Percentiles rank a stretch among this genome's conserved stretches.
These are phyloP conservation scores for Trypoxylon attenuatum DNA, from an alignment of 2,888 invertebrate species.

Conservation along the genomic window DNA sequence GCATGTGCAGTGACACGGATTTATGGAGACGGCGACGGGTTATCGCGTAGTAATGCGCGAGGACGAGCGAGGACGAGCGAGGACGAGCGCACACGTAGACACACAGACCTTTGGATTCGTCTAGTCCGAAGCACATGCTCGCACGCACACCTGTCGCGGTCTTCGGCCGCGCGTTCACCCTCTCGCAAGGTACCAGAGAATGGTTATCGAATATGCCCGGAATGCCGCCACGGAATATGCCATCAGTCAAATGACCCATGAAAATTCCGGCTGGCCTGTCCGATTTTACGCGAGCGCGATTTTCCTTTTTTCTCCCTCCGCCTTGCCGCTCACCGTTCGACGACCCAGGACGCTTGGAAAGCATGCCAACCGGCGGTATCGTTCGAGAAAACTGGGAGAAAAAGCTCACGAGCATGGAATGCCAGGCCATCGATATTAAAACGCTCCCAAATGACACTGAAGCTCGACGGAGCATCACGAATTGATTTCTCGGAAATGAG, in stretches of 20 bases:
- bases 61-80: background rate
- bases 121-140: background rate
- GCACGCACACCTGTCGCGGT: background rate
- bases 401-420: conserved; percentile 33
- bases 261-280: conserved; percentile 61
- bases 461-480: conserved; percentile 36
- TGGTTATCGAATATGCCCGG: conserved; percentile 63
- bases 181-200: conserved; percentile 23
- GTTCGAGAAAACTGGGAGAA: conserved; percentile 21
- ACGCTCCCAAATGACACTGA: conserved; percentile 51
- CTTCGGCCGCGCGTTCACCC: background rate
- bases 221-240: conserved; percentile 64
- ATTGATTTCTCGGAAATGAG: conserved; percentile 48
- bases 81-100: background rate
- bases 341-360: conserved; percentile 3
- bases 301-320: conserved; percentile 32
- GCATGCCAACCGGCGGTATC: conserved; percentile 4
- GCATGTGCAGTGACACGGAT: conserved; percentile 23
- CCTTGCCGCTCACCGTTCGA: background rate
- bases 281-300: conserved; percentile 55
- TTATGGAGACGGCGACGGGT: conserved; percentile 29
- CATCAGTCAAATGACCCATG: conserved; percentile 68
- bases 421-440: conserved; percentile 58
- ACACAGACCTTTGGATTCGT: background rate
- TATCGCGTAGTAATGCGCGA: conserved; percentile 38